phyloP scores from a whole-genome alignment of 2,797 vertebrate species.

The Astyanax mexicanus region DNA sequence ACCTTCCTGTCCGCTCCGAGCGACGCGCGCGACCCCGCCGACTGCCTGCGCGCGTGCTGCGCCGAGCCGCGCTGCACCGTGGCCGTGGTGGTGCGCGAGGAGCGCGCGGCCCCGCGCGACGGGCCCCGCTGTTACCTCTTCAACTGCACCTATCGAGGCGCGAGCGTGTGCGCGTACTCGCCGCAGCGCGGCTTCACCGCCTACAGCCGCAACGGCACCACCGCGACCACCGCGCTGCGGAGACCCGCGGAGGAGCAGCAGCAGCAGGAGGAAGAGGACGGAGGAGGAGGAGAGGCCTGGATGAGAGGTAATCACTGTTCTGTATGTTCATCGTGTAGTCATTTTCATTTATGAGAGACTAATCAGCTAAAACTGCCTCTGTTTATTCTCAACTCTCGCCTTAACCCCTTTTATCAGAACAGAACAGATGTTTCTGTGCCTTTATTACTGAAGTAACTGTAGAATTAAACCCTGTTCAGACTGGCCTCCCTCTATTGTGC shows the following conservation, averaged over 20 bases:
- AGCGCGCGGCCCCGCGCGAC: constrained; percentile 58
- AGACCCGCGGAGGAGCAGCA: constrained; percentile 7
- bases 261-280: not conserved
- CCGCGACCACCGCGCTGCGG: not conserved
- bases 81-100: constrained; percentile 85
- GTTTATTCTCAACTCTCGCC: no score
- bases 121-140: constrained; percentile 88
- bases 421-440: no score
- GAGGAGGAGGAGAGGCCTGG: constrained; percentile 28
- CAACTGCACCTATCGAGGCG: constrained; percentile 85
- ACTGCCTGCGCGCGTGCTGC: constrained; percentile 92
- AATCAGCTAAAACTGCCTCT: no score
- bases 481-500: no score
- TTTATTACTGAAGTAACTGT: no score
- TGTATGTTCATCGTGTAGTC: no score
- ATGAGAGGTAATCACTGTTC: not conserved
- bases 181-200: constrained; percentile 87
- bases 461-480: no score
- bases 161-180: constrained; percentile 87
- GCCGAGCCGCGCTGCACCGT: constrained; percentile 86
- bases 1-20: constrained; percentile 85
- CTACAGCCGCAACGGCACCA: constrained; percentile 71
- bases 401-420: no score
- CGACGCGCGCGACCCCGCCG: constrained; percentile 80
- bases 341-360: no score